Evolutionary conservation across 1,140 invertebrate genomes (phyloP), one percentile per base, ranked within the genome.

Genomic region (Cyclina sinensis): DNA sequence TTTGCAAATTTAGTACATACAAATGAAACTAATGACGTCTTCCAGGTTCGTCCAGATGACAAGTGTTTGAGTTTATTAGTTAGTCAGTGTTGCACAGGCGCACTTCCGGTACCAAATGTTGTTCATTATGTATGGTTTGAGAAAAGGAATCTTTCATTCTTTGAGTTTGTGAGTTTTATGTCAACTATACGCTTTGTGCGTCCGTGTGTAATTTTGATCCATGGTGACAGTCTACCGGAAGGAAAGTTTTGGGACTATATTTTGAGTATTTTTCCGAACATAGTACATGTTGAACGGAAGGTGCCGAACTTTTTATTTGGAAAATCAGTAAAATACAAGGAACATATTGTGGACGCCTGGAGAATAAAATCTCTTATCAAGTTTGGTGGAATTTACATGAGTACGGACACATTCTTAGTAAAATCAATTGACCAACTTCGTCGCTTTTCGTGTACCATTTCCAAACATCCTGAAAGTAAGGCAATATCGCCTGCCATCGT

Each of bases 211-310:
- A 68, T 86, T 78, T 48, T 78, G 0, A 65, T 78, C 14, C 84
- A 86, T n/a, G 84, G 84, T 18, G 54, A 86, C 35, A 43, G 16
- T 16, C 5, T 46, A 14, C 84, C 84, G 12, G 16, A n/a, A 14
- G 74, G 84, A 37, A 18, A 46, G 0, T 86, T 79, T 48, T 86
- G 84, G 84, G 39, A 65, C 24, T 46, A 37, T n/a, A 73, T 86
- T 57, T 2, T 39, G 0, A 37, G 14, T 16, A 3, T 74, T 7
- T 57, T 51, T 43, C 82, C 82, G n/a, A 74, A 85, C 57, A 59
- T 85, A 18, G 18, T 86, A 12, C 73, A 62, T 39, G 84, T 86
- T 4, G n/a, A 9, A 46, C 24, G 73, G 18, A 12, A 14, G 21
- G 37, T 39, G 24, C 30, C 12, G n/a, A 12, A 27, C 16, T 14